These are phyloP conservation scores for Anaspis maculata DNA, from an alignment of 2,888 invertebrate species.

Conservation along the genomic window DNA sequence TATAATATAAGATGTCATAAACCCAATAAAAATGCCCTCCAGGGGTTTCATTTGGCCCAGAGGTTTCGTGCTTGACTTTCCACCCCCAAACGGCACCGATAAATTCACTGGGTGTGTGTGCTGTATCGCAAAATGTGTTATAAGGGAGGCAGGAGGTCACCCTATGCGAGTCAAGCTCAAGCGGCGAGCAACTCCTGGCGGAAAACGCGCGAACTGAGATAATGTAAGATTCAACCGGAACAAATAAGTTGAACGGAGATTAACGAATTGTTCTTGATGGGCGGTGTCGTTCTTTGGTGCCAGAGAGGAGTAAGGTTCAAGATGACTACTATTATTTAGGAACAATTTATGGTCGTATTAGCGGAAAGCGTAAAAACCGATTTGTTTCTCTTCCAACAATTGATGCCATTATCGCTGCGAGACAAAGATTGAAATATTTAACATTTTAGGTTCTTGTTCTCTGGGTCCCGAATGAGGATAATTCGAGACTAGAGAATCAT, in stretches of 20 bases:
- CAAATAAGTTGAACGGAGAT: conserved; percentile 16
- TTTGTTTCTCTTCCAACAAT: conserved; percentile 9
- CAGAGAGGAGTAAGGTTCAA: conserved; percentile 14
- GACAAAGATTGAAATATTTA: conserved; percentile 6
- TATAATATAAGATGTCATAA: conserved; percentile 23
- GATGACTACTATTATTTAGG: conserved; percentile 15
- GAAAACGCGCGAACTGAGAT: conserved; percentile 1
- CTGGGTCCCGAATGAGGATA: no score
- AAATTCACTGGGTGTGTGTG: conserved; percentile 9
- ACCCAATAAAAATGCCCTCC: conserved; percentile 23
- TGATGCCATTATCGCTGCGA: conserved; percentile 4
- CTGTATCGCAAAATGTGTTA: conserved; percentile 11
- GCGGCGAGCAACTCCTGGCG: no score
- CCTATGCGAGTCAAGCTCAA: no score
- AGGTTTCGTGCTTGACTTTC: conserved; percentile 6
- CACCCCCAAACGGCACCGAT: conserved; percentile 3
- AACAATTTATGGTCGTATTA: conserved; percentile 17
- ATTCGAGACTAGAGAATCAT: no score
- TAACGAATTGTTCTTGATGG: conserved; percentile 17
- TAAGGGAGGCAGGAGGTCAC: conserved; percentile 9
- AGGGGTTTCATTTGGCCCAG: conserved; percentile 11
- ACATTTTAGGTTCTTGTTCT: no score
- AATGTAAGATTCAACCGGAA: conserved; percentile 10
- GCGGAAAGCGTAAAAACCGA: conserved; percentile 14
- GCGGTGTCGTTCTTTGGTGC: conserved; percentile 17